Conservation (phyloP, 2,113 vertebrate species). For the Pseudonaja textilis region DNA sequence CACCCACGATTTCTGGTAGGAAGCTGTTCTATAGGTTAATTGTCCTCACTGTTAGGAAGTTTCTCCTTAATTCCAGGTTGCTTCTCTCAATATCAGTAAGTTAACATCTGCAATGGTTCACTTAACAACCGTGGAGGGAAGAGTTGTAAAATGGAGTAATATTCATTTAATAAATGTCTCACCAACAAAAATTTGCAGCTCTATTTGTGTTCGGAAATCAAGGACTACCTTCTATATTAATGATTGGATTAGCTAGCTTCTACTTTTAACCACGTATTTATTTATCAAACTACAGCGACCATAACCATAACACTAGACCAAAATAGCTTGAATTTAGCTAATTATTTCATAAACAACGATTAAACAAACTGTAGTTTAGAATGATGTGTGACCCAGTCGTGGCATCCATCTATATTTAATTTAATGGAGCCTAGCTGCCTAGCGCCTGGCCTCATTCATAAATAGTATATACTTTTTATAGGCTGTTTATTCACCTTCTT, state of each 20-base stretch:
- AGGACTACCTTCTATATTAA: background rate
- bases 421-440: background rate
- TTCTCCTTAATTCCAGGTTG: too few relatives aligned
- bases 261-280: background rate
- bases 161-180: too few relatives aligned
- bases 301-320: background rate
- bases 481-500: background rate
- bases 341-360: background rate
- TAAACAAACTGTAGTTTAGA: background rate
- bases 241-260: background rate
- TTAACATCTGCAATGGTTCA: too few relatives aligned
- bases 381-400: background rate
- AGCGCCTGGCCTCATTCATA: background rate
- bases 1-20: too few relatives aligned
- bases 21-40: too few relatives aligned
- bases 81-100: too few relatives aligned
- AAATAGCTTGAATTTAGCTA: background rate
- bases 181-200: too few relatives aligned
- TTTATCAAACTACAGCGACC: background rate
- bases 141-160: too few relatives aligned
- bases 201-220: too few relatives aligned
- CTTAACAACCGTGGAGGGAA: too few relatives aligned
- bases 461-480: background rate
- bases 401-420: background rate
- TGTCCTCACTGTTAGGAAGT: too few relatives aligned